phyloP scores from a whole-genome alignment of 2,888 invertebrate species.

The Drosophila tripunctata region DNA sequence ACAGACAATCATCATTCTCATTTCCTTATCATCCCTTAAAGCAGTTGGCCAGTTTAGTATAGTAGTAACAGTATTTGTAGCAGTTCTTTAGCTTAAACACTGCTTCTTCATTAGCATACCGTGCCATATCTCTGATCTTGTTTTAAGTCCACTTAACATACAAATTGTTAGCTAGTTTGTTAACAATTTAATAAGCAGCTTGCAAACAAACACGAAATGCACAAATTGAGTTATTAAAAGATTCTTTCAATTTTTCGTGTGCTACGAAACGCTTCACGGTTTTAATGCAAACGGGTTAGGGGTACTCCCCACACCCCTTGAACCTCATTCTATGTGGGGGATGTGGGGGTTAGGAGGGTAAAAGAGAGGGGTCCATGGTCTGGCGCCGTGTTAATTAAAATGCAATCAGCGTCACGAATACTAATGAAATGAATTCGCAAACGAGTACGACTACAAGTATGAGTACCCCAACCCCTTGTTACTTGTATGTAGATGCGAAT shows the following conservation, averaged over 20 bases:
- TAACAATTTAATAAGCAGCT: slow-evolving; percentile 65
- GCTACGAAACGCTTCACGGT: slow-evolving; percentile 14
- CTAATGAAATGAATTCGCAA: slow-evolving; percentile 71
- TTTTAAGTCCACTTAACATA: slow-evolving; percentile 36
- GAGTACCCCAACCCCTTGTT: not conserved
- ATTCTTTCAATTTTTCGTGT: slow-evolving; percentile 70
- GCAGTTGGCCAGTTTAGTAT: not conserved
- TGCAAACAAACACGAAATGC: slow-evolving; percentile 7
- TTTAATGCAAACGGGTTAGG: slow-evolving; percentile 72
- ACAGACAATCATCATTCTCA: slow-evolving; percentile 14
- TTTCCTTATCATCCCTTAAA: slow-evolving; percentile 29
- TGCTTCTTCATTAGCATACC: slow-evolving; percentile 3
- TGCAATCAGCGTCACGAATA: slow-evolving; percentile 80
- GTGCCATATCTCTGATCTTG: slow-evolving; percentile 7
- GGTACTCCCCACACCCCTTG: not conserved
- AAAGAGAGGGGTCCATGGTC: slow-evolving; percentile 36
- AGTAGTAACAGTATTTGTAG: too few species aligned
- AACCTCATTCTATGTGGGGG: not conserved
- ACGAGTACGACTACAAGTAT: slow-evolving; percentile 27
- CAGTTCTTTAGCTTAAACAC: not conserved
- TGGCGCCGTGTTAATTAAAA: slow-evolving; percentile 80
- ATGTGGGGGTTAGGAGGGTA: not conserved
- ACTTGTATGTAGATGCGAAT: slow-evolving; percentile 65
- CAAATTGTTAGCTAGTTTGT: slow-evolving; percentile 36
- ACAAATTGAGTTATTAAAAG: slow-evolving; percentile 75